Evolutionary conservation across 2,113 vertebrate species (phyloP).

Genomic region (Bolborhynchus lineola): DNA sequence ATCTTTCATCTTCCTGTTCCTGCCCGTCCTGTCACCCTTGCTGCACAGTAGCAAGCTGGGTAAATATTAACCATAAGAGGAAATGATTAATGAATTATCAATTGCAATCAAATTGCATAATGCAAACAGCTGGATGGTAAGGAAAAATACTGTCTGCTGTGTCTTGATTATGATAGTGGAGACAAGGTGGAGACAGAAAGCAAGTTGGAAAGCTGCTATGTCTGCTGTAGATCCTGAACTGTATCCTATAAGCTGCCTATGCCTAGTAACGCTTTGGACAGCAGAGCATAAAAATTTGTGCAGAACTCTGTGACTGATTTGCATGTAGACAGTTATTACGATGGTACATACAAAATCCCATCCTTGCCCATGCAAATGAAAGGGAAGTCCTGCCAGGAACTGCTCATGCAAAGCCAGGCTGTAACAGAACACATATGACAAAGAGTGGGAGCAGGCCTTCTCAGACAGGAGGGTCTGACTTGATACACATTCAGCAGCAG

Average conservation of each 20-base stretch:
- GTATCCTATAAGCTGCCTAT: rapidly evolving
- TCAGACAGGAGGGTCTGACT: neutral
- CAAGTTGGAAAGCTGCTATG: neutral
- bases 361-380: neutral
- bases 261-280: neutral
- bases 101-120: constrained; percentile 36
- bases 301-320: neutral
- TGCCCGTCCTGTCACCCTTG: neutral
- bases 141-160: constrained; percentile 36
- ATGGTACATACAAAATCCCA: rapidly evolving
- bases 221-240: neutral
- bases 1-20: neutral
- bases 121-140: neutral
- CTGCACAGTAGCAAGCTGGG: constrained; percentile 36
- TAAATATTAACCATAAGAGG: constrained; percentile 67
- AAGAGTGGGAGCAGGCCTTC: neutral
- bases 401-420: neutral
- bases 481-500: neutral
- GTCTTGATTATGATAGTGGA: neutral
- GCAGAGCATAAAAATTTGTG: neutral
- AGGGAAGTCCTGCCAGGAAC: neutral
- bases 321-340: neutral
- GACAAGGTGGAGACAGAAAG: neutral
- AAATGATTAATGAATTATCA: constrained; percentile 65
- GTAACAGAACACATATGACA: rapidly evolving